Evolutionary conservation across 2,888 invertebrate genomes (phyloP).

Genomic region (Lycia hirtaria): DNA sequence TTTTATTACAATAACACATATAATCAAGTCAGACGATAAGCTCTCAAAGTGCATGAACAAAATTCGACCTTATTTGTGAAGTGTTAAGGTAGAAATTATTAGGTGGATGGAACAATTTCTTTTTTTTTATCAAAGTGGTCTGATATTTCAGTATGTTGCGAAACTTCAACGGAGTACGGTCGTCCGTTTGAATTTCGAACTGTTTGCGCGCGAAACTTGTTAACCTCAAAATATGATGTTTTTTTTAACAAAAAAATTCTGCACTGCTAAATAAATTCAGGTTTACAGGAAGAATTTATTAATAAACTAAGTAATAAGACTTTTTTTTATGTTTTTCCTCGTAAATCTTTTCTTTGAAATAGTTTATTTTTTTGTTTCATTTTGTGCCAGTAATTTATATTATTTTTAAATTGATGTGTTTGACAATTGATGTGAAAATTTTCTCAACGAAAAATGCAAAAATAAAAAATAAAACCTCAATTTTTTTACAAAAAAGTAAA

Average conservation of each 20-base stretch:
- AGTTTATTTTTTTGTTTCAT: too few relatives aligned
- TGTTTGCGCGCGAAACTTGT: constrained; percentile 18
- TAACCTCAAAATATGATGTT: constrained; percentile 4
- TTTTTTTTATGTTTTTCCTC: too few relatives aligned
- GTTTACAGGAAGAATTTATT: too few relatives aligned
- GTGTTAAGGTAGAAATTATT: constrained; percentile 2
- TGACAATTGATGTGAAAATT: too few relatives aligned
- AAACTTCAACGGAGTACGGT: constrained; percentile 25
- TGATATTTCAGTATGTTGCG: constrained; percentile 34
- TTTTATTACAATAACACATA: constrained; percentile 9
- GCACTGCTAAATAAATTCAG: too few relatives aligned
- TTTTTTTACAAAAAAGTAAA: too few relatives aligned
- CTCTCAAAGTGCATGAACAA: constrained; percentile 13
- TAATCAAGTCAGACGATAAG: constrained; percentile 30
- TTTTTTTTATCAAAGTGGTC: constrained; percentile 30
- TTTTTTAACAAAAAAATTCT: background rate
- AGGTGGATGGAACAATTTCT: constrained; percentile 4
- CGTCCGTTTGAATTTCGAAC: background rate
- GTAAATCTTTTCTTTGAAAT: too few relatives aligned
- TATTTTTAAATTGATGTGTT: too few relatives aligned
- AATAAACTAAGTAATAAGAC: too few relatives aligned
- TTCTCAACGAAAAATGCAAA: too few relatives aligned
- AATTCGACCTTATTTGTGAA: constrained; percentile 24
- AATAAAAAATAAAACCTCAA: too few relatives aligned
- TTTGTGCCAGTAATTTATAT: too few relatives aligned